Conservation (phyloP, 2,797 vertebrate genomes). For the Buceros bicornis region DNA sequence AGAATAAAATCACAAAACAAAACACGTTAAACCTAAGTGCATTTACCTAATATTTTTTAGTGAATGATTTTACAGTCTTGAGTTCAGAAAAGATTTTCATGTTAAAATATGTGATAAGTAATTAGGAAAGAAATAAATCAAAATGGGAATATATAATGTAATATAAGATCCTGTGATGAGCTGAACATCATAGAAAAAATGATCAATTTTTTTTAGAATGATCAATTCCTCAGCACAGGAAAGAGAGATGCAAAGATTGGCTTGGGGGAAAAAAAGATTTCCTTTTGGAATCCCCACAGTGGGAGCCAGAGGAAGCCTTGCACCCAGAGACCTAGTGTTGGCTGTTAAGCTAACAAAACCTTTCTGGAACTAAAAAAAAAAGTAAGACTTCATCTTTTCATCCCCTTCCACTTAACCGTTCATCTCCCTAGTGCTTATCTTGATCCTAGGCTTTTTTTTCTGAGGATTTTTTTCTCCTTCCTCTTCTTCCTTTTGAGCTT, state of each 20-base stretch:
- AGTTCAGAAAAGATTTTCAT: conserved; percentile 20
- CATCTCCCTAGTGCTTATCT: conserved; percentile 36
- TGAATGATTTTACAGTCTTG: not conserved
- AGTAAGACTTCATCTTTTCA: conserved; percentile 55
- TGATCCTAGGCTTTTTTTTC: conserved; percentile 39
- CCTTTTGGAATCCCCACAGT: conserved; percentile 54
- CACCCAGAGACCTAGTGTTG: conserved; percentile 35
- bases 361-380: conserved; percentile 29
- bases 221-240: conserved; percentile 5
- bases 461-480: not conserved
- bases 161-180: not conserved
- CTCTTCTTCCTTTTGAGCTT: not conserved
- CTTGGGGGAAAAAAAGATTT: not conserved
- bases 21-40: not conserved
- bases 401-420: conserved; percentile 50
- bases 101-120: conserved; percentile 19
- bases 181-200: not conserved
- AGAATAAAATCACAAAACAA: not conserved
- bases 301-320: conserved; percentile 51
- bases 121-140: conserved; percentile 3
- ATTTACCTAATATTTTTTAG: not conserved
- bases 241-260: not conserved
- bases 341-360: conserved; percentile 64
- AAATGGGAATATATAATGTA: not conserved
- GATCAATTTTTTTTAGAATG: not conserved